Evolutionary conservation across 2,888 invertebrate species (phyloP).

Genomic region (Hypena proboscidalis): DNA sequence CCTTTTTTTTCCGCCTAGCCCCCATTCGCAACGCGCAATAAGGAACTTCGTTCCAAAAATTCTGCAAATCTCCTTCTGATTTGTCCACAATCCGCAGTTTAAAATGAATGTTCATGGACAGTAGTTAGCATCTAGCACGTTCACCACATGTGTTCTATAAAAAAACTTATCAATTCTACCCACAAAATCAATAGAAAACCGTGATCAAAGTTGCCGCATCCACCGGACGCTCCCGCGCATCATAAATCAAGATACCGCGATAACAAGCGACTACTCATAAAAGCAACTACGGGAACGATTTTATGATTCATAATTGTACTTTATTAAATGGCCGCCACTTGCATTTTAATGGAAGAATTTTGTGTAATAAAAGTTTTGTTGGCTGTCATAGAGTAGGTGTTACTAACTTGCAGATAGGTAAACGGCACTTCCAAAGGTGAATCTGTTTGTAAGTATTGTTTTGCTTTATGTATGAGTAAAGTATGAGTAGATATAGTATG

Average conservation of each 20-base stretch:
- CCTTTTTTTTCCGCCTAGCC: too few species aligned
- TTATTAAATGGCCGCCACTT: slow-evolving; percentile 79
- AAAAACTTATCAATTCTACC: slow-evolving; percentile 35
- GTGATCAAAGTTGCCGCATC: slow-evolving; percentile 46
- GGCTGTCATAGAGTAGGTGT: slow-evolving; percentile 28
- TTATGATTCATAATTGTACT: slow-evolving; percentile 84
- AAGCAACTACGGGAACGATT: slow-evolving; percentile 78
- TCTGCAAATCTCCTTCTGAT: too few species aligned
- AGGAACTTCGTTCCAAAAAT: too few species aligned
- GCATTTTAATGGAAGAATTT: slow-evolving; percentile 75
- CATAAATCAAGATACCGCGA: slow-evolving; percentile 82
- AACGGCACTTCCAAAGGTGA: too few species aligned
- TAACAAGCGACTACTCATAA: slow-evolving; percentile 80
- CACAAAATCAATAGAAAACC: slow-evolving; percentile 32
- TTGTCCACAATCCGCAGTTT: too few species aligned
- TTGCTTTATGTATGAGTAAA: too few species aligned
- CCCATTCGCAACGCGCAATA: too few species aligned
- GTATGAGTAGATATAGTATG: too few species aligned
- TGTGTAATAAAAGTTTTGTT: slow-evolving; percentile 48
- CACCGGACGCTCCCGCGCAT: slow-evolving; percentile 48
- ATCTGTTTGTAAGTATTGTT: too few species aligned
- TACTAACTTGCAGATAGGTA: neutral
- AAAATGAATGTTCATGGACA: too few species aligned
- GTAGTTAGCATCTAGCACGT: too few species aligned
- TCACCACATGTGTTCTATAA: too few species aligned